Evolutionary conservation across 2,797 vertebrate species (phyloP), one percentile per base, ranked within the genome.

Genomic region (Pangasius macronema): DNA sequence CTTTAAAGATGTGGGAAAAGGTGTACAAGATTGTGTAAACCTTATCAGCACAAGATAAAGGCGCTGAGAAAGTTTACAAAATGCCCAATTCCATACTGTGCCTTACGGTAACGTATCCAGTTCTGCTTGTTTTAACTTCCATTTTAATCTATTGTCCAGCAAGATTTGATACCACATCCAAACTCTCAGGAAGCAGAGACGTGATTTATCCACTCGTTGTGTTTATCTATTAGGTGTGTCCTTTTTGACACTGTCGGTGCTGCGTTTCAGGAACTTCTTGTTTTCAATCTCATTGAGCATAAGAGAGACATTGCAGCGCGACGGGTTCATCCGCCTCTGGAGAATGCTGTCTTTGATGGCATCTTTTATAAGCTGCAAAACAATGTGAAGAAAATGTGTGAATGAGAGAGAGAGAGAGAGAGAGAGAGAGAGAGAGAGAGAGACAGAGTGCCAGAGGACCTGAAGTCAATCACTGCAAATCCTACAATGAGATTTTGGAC

Each of bases 281-380:
- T 97, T 97, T 27, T 98, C 97, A 22, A 99, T 92, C 0, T 95
- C 96, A 83, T 94, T 97, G 67, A 99, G 97, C 2, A 97, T 97
- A 87, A 99, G 97, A 0, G 97, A 96, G 82, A 94, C 93, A 0
- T 96, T 96, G 89, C 93, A 95, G 84, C 95, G 93, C 0, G 97
- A 96, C 0, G 98, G 97, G 65, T 96, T 97, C 92, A 97, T 96
- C 89, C 96, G 97, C 89, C 96, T 93, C 85, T 96, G 95, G 53
- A 96, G 92, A 18, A 99, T 97, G 94, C 98, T 96, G 3, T 99
- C 98, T 83, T 96, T 92, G 84, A 99, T 97, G 49, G 97, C 97
- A 2, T 98, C 94, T 93, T 98, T 98, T 88, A 99, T 99, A 87
- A 97, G 95, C 99, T 99, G 49, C 1, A 67, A 75, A 83, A 81